phyloP scores from a whole-genome alignment of 2,888 invertebrate genomes.

The Melanostoma scalare region DNA sequence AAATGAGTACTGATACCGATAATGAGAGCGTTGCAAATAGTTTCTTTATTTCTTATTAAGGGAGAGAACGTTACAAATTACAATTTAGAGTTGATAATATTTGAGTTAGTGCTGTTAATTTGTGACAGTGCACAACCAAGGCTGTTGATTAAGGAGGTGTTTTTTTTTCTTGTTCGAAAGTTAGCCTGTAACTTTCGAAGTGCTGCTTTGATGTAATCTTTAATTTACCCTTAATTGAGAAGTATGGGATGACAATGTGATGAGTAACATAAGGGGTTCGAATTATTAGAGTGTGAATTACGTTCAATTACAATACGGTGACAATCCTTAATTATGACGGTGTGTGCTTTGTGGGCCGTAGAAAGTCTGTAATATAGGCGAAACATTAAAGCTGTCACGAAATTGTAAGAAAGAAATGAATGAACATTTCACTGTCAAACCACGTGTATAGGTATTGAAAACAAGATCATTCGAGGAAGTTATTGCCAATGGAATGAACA shows the following conservation, averaged over 20 bases:
- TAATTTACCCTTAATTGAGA: conserved; percentile 48
- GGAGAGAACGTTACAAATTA: conserved; percentile 4
- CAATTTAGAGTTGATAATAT: conserved; percentile 49
- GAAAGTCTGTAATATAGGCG: no score
- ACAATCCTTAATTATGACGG: no score
- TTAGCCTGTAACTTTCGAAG: background rate
- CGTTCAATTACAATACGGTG: background rate
- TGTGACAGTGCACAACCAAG: conserved; percentile 42
- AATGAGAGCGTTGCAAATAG: background rate
- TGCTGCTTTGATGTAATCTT: conserved; percentile 16
- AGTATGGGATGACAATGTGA: conserved; percentile 20
- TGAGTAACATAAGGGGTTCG: background rate
- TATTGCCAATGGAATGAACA: no score
- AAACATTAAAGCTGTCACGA: no score
- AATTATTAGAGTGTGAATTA: background rate
- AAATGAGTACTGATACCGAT: no score
- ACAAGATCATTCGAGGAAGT: no score
- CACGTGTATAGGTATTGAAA: no score
- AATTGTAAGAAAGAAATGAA: no score
- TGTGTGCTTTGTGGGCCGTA: no score
- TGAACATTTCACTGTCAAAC: no score
- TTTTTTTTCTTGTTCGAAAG: background rate
- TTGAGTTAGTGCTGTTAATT: conserved; percentile 44
- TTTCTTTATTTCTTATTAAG: background rate
- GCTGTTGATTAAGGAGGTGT: conserved; percentile 39